phyloP scores from a whole-genome alignment of 2,888 invertebrate genomes.

The Agrilus cyanescens region DNA sequence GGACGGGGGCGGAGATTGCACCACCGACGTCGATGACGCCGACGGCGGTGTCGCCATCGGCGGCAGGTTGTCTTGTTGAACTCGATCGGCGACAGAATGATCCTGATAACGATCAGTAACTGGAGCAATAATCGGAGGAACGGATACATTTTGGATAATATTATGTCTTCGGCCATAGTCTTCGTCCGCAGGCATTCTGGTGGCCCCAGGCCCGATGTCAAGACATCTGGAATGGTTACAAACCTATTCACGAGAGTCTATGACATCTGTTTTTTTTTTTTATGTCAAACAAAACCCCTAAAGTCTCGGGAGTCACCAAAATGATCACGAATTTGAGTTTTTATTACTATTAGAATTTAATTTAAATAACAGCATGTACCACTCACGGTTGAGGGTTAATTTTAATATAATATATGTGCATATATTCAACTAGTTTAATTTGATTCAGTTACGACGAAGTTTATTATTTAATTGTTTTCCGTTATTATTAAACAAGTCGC shows the following conservation, averaged over 20 bases:
- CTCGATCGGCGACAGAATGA: constrained; percentile 18
- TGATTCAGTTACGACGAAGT: too few species aligned
- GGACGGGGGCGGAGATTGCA: constrained; percentile 11
- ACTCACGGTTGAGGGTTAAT: too few species aligned
- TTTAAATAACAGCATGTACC: too few species aligned
- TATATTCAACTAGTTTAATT: too few species aligned
- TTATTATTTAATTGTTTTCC: too few species aligned
- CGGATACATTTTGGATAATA: constrained; percentile 23
- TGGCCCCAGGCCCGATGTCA: constrained; percentile 53
- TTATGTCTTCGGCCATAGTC: constrained; percentile 34
- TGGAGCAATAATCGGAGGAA: constrained; percentile 20
- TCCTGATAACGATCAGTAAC: constrained; percentile 22
- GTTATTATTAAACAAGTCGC: too few species aligned
- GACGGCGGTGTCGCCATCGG: constrained; percentile 3
- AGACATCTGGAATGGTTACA: constrained; percentile 43
- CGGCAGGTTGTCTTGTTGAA: constrained; percentile 12
- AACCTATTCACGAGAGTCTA: neutral
- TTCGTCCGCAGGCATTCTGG: constrained; percentile 46
- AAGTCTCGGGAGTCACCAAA: too few species aligned
- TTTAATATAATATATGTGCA: too few species aligned
- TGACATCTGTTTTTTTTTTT: too few species aligned
- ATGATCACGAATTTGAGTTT: too few species aligned
- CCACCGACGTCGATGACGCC: constrained; percentile 7
- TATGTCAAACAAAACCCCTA: too few species aligned
- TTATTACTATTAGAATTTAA: too few species aligned